phyloP scores from a whole-genome alignment of 2,113 vertebrate genomes.

The Thermophis baileyi region DNA sequence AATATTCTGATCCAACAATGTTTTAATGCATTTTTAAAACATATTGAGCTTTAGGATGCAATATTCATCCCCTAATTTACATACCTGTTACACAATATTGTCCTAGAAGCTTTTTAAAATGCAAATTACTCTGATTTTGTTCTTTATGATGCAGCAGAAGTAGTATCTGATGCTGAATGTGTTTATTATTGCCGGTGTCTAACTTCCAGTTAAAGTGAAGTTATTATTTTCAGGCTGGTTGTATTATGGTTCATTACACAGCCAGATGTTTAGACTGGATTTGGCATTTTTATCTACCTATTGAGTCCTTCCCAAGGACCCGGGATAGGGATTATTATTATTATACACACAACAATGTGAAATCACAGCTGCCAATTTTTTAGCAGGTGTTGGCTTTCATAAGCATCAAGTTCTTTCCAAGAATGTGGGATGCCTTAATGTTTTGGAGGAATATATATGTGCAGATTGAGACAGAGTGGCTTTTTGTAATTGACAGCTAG shows the following conservation, averaged over 20 bases:
- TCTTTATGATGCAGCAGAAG: background rate
- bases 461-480: background rate
- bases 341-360: background rate
- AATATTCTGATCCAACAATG: background rate
- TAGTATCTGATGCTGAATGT: background rate
- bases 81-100: background rate
- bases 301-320: background rate
- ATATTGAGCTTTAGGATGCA: background rate
- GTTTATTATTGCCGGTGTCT: background rate
- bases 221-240: background rate
- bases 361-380: background rate
- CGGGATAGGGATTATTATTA: background rate
- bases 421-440: background rate
- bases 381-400: background rate
- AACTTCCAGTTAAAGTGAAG: background rate
- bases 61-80: background rate
- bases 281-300: background rate
- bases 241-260: background rate
- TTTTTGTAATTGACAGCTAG: background rate
- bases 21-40: background rate
- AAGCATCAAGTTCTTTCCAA: background rate
- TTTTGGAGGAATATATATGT: background rate
- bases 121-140: background rate
- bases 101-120: background rate
- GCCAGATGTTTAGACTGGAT: background rate